These are phyloP conservation scores for Hippocampus barbouri DNA, from an alignment of 2,113 vertebrate genomes.

Conservation along the genomic window DNA sequence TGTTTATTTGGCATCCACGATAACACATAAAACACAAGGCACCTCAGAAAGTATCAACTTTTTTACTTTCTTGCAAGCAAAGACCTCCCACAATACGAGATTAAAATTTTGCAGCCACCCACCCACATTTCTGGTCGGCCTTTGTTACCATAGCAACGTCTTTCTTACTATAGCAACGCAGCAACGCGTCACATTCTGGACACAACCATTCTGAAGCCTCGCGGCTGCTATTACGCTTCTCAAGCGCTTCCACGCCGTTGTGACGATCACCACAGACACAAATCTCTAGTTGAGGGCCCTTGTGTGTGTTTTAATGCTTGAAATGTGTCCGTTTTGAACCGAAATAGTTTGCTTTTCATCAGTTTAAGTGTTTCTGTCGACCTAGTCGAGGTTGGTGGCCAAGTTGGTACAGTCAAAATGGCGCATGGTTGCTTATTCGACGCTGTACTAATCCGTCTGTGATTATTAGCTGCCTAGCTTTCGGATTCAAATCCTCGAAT, in stretches of 20 bases:
- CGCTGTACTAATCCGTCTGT: constrained; percentile 58
- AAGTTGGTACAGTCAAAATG: constrained; percentile 71
- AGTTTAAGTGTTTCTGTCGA: background rate
- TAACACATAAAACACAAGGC: background rate
- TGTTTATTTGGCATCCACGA: too few relatives aligned
- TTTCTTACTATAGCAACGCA: constrained; percentile 64
- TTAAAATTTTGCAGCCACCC: too few relatives aligned
- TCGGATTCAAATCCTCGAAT: background rate
- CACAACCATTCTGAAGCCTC: constrained; percentile 24
- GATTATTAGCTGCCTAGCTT: constrained; percentile 12
- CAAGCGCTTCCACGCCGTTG: background rate
- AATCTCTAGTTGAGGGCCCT: background rate
- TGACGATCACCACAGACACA: background rate
- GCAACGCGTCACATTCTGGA: constrained; percentile 65
- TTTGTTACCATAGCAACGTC: constrained; percentile 66
- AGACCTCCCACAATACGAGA: too few relatives aligned
- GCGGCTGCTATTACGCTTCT: constrained; percentile 28
- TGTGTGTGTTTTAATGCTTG: background rate
- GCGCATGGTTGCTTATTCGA: constrained; percentile 63
- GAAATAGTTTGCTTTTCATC: background rate
- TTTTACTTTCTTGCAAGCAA: background rate
- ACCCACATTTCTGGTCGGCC: constrained; percentile 25
- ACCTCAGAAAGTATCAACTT: background rate
- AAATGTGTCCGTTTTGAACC: background rate
- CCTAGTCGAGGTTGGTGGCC: constrained; percentile 20